Conservation (phyloP, 2,113 vertebrate genomes). For the Ardeotis arabs region DNA sequence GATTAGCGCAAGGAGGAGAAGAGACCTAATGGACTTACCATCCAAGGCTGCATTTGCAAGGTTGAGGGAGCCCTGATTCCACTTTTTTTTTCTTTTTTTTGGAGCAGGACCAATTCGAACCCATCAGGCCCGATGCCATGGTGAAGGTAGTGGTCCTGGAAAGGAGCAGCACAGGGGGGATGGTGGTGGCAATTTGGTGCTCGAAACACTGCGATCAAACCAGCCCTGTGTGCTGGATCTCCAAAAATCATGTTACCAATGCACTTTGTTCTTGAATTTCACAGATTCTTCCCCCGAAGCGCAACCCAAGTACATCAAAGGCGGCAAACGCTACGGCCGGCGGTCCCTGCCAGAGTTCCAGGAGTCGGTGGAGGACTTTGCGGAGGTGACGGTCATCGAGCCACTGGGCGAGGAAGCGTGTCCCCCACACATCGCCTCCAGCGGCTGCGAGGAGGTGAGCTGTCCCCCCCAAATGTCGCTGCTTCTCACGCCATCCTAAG, state of each 20-base stretch:
- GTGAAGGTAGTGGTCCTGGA: background rate
- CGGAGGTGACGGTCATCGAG: conserved; percentile 71
- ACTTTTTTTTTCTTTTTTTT: no score
- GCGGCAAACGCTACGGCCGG: conserved; percentile 91
- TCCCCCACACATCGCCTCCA: conserved; percentile 66
- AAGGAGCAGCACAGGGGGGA: accelerated
- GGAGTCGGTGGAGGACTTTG: conserved; percentile 73
- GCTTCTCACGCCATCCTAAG: background rate
- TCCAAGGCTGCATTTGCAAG: background rate
- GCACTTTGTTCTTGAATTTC: background rate
- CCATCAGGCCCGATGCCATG: accelerated
- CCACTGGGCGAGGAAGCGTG: conserved; percentile 45
- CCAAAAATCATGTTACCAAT: accelerated
- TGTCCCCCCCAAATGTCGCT: background rate
- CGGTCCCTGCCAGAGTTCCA: conserved; percentile 87
- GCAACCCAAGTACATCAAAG: conserved; percentile 92
- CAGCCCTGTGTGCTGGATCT: background rate
- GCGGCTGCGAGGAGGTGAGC: conserved; percentile 82
- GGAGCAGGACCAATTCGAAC: background rate
- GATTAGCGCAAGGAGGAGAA: background rate
- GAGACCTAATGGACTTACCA: background rate
- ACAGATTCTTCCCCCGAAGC: conserved; percentile 82
- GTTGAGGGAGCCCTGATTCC: background rate
- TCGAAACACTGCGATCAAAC: accelerated
- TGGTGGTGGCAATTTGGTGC: accelerated